Conservation (phyloP, 1,140 invertebrate species). For the Trichoplusia ni region DNA sequence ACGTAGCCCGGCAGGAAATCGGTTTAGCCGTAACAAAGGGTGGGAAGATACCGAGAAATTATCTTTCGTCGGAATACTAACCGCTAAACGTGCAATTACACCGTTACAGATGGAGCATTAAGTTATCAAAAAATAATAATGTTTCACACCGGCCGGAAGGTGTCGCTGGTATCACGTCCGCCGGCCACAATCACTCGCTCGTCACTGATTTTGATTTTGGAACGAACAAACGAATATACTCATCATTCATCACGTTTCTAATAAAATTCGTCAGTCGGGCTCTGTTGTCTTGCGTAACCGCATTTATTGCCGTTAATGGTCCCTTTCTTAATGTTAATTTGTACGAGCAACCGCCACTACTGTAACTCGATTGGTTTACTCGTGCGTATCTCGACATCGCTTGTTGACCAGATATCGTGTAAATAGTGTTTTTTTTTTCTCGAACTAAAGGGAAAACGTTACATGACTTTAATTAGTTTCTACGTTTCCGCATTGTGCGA, state of each 20-base stretch:
- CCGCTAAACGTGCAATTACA: slow-evolving; percentile 79
- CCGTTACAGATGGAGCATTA: slow-evolving; percentile 72
- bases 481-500: neutral
- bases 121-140: slow-evolving; percentile 78
- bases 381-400: neutral
- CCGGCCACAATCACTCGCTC: slow-evolving; percentile 53
- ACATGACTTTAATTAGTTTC: no score
- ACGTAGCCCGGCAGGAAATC: slow-evolving; percentile 77
- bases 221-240: slow-evolving; percentile 44
- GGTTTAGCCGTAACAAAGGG: slow-evolving; percentile 74
- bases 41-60: slow-evolving; percentile 78
- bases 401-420: slow-evolving; percentile 14
- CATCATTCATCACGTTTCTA: slow-evolving; percentile 74
- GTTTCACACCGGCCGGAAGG: slow-evolving; percentile 78
- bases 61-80: slow-evolving; percentile 72
- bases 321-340: slow-evolving; percentile 65
- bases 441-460: no score
- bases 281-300: slow-evolving; percentile 73
- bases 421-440: slow-evolving; percentile 15
- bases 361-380: slow-evolving; percentile 47
- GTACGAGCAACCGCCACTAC: slow-evolving; percentile 39
- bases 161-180: slow-evolving; percentile 71
- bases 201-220: slow-evolving; percentile 68
- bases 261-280: slow-evolving; percentile 71
- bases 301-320: slow-evolving; percentile 74